Conservation (phyloP, 2,797 vertebrate species). For the Fratercula arctica region DNA sequence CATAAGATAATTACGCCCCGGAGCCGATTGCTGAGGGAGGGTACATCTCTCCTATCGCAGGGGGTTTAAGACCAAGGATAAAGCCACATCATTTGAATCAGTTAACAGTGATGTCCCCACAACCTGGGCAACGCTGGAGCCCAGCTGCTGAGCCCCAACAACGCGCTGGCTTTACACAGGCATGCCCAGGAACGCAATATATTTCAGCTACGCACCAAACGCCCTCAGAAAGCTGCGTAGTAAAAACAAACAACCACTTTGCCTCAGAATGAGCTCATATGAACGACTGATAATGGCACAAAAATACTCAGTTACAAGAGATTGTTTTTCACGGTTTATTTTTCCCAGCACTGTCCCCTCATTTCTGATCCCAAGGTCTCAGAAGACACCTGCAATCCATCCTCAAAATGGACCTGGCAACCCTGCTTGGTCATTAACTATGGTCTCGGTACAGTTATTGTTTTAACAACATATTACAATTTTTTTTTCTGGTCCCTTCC, state of each 20-base stretch:
- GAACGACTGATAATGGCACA: slow-evolving; percentile 22
- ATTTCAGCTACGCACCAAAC: not conserved
- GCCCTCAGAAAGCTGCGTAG: not conserved
- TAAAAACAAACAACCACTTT: slow-evolving; percentile 7
- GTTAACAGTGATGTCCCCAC: not conserved
- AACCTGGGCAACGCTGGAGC: not conserved
- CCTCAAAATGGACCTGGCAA: not conserved
- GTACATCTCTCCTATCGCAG: not conserved
- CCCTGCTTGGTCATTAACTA: not conserved
- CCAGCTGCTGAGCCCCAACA: not conserved
- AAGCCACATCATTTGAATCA: not conserved
- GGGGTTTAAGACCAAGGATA: not conserved
- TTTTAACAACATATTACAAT: not conserved
- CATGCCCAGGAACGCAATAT: not conserved
- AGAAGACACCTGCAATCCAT: not conserved
- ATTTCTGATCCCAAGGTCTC: not conserved
- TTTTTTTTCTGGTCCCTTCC: not conserved
- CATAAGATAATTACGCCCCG: not conserved
- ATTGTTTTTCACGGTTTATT: not conserved
- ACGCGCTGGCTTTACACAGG: not conserved
- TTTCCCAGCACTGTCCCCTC: not conserved
- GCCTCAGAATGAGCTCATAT: slow-evolving; percentile 31
- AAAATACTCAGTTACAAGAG: not conserved
- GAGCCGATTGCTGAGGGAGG: not conserved
- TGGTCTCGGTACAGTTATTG: accelerated